Evolutionary conservation across 2,888 invertebrate species (phyloP).

Genomic region (Baronia brevicornis): DNA sequence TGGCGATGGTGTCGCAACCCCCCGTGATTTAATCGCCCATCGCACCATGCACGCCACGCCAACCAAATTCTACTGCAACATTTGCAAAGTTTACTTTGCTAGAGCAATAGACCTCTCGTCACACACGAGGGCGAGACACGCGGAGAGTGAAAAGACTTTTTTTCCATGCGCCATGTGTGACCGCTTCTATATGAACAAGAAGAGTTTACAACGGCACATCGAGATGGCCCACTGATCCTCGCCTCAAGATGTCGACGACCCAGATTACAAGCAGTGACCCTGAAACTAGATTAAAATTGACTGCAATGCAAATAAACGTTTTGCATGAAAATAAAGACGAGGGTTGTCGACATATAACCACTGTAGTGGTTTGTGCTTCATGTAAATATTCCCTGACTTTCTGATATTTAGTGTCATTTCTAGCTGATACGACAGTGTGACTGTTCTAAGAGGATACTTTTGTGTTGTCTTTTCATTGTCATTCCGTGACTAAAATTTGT

Average conservation of each 20-base stretch:
- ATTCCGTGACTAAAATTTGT: conserved; percentile 39
- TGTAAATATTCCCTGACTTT: conserved; percentile 19
- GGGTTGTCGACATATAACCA: too few relatives aligned
- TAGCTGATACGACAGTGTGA: conserved; percentile 17
- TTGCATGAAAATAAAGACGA: too few relatives aligned
- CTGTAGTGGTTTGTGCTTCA: too few relatives aligned
- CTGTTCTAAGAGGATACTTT: conserved; percentile 24
- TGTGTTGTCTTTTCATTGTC: conserved; percentile 31
- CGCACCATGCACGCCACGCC: conserved; percentile 70
- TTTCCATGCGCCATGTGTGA: conserved; percentile 77
- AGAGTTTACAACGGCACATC: conserved; percentile 73
- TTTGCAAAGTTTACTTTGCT: conserved; percentile 73
- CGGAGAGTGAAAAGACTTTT: conserved; percentile 69
- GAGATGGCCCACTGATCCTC: conserved; percentile 66
- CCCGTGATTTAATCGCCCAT: conserved; percentile 73
- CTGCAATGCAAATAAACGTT: too few relatives aligned
- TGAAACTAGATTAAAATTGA: too few relatives aligned
- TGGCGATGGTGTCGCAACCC: conserved; percentile 71
- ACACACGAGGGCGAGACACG: conserved; percentile 67
- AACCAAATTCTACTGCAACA: conserved; percentile 74
- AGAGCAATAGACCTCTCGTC: conserved; percentile 61
- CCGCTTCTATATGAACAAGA: conserved; percentile 72
- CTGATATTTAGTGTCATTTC: conserved; percentile 6
- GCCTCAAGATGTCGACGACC: background rate
- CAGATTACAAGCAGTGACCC: too few relatives aligned